phyloP scores from a whole-genome alignment of 2,888 invertebrate species.

The Drosophila testacea region DNA sequence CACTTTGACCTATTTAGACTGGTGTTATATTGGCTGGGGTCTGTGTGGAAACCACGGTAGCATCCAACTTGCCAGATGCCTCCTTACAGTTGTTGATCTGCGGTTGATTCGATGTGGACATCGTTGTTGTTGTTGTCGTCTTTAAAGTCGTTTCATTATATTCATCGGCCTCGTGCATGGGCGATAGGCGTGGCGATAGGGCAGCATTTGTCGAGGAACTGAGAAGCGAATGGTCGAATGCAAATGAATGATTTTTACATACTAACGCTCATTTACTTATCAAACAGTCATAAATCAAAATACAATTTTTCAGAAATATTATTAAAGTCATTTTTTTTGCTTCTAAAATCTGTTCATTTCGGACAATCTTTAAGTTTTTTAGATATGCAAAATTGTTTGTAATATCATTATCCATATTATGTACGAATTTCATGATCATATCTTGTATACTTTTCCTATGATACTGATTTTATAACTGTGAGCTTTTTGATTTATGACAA shows the following conservation, averaged over 20 bases:
- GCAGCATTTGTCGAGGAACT: slow-evolving; percentile 69
- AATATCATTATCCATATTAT: no score
- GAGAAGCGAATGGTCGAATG: slow-evolving; percentile 56
- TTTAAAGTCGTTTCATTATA: slow-evolving; percentile 50
- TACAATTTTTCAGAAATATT: no score
- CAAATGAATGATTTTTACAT: slow-evolving; percentile 61
- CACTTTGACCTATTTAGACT: slow-evolving; percentile 53
- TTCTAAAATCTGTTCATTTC: no score
- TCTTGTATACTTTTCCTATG: no score
- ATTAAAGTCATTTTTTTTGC: no score
- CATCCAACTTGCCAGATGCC: slow-evolving; percentile 60
- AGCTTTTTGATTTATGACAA: no score
- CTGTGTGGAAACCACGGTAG: slow-evolving; percentile 37
- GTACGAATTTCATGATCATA: no score
- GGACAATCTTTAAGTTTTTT: no score
- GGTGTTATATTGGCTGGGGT: slow-evolving; percentile 75
- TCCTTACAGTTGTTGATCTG: slow-evolving; percentile 62
- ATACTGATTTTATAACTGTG: no score
- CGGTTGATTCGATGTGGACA: slow-evolving; percentile 25
- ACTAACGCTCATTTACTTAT: slow-evolving; percentile 9
- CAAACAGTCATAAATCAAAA: not conserved
- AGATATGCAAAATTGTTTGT: no score
- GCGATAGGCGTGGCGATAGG: slow-evolving; percentile 88
- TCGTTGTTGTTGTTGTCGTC: slow-evolving; percentile 23
- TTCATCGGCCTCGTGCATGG: slow-evolving; percentile 94